phyloP scores from a whole-genome alignment of 2,113 vertebrate genomes.

The Caranx melampygus region DNA sequence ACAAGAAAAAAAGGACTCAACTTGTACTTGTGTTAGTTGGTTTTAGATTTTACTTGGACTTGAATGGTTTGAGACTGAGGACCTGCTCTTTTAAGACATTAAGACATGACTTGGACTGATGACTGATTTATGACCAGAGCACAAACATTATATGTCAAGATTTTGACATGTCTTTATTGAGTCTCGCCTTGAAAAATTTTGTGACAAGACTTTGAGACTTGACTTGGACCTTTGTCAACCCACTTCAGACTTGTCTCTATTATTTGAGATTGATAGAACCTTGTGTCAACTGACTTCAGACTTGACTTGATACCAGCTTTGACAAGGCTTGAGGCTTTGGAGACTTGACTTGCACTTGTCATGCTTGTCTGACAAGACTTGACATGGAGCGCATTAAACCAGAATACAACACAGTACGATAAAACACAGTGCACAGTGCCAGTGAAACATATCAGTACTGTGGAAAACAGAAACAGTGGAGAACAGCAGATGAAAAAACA shows the following conservation, averaged over 20 bases:
- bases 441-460: not conserved
- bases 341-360: not conserved
- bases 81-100: too few relatives aligned
- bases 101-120: not conserved
- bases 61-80: too few relatives aligned
- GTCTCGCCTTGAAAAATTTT: not conserved
- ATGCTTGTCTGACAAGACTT: not conserved
- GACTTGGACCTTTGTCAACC: too few relatives aligned
- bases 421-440: not conserved
- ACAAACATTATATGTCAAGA: not conserved
- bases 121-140: not conserved
- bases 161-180: not conserved
- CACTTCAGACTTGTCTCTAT: too few relatives aligned
- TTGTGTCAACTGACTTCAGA: too few relatives aligned
- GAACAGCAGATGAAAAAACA: conserved; percentile 38
- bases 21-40: too few relatives aligned
- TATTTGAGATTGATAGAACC: too few relatives aligned
- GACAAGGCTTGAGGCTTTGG: too few relatives aligned
- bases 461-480: not conserved
- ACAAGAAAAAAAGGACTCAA: too few relatives aligned
- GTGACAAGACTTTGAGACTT: too few relatives aligned
- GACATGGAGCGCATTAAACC: not conserved
- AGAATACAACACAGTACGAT: not conserved
- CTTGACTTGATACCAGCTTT: too few relatives aligned
- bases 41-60: not conserved